Conservation (phyloP, 2,888 invertebrate species). For the Limenitis camilla region DNA sequence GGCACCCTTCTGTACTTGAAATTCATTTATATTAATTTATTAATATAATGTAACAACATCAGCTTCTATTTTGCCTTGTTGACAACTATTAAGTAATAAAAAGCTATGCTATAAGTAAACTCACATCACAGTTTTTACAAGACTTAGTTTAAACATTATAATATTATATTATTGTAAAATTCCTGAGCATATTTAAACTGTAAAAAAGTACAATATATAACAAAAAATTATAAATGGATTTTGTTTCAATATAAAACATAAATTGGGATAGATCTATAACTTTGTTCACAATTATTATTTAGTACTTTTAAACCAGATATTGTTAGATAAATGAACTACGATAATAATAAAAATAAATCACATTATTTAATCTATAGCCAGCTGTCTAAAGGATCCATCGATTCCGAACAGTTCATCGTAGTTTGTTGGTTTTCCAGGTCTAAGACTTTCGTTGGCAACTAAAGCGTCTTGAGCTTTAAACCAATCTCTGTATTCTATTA, state of each 20-base stretch:
- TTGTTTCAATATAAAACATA: no score
- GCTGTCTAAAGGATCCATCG: slow-evolving; percentile 89
- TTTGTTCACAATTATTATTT: no score
- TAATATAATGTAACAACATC: no score
- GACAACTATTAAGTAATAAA: not conserved
- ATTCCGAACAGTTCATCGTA: slow-evolving; percentile 90
- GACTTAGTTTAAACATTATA: not conserved
- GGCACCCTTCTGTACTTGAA: no score
- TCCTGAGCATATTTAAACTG: not conserved
- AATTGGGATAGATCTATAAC: no score
- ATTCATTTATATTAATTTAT: no score
- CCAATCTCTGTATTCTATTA: slow-evolving; percentile 85
- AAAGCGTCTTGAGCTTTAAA: slow-evolving; percentile 84
- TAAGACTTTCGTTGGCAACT: slow-evolving; percentile 84
- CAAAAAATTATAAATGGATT: no score
- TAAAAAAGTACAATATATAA: no score
- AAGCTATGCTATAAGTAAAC: not conserved
- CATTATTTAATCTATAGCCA: slow-evolving; percentile 80
- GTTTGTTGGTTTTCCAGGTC: slow-evolving; percentile 88
- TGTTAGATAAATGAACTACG: no score
- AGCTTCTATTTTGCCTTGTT: no score
- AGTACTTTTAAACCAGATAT: no score
- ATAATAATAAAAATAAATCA: not conserved
- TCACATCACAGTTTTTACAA: not conserved
- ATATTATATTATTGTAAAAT: not conserved